Evolutionary conservation across 2,113 vertebrate genomes (phyloP).

Genomic region (Cololabis saira): DNA sequence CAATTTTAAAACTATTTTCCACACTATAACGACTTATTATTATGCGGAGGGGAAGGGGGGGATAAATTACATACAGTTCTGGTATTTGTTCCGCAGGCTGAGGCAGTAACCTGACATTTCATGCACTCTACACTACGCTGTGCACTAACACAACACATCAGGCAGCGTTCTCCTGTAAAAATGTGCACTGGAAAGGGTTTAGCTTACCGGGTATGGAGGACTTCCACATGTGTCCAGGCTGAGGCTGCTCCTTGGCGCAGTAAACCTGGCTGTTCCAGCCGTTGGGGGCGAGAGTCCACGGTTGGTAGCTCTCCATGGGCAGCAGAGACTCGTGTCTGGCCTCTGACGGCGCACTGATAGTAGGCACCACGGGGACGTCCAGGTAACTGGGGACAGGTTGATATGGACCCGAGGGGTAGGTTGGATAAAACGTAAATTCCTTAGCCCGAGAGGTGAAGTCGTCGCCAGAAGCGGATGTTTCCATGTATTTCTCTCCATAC

Average conservation of each 20-base stretch:
- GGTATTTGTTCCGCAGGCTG: neutral
- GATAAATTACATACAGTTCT: neutral
- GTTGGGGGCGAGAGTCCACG: slow-evolving; percentile 92
- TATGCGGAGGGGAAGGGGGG: too few species aligned
- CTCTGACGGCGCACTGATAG: slow-evolving; percentile 90
- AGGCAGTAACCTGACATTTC: slow-evolving; percentile 9
- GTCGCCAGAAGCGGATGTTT: slow-evolving; percentile 92
- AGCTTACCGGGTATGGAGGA: slow-evolving; percentile 90
- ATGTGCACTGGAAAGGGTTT: neutral
- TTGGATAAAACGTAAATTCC: slow-evolving; percentile 98
- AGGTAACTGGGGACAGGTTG: slow-evolving; percentile 95
- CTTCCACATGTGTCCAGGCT: slow-evolving; percentile 96
- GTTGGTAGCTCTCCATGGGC: slow-evolving; percentile 96
- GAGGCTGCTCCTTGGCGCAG: slow-evolving; percentile 96
- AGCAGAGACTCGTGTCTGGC: slow-evolving; percentile 92
- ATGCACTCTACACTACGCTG: neutral
- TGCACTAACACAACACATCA: neutral
- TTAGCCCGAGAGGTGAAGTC: slow-evolving; percentile 95
- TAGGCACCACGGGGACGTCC: slow-evolving; percentile 94
- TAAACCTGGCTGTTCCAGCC: slow-evolving; percentile 98
- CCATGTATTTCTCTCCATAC: slow-evolving; percentile 96
- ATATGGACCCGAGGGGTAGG: slow-evolving; percentile 93
- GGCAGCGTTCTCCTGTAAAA: slow-evolving; percentile 12
- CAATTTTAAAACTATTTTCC: neutral
- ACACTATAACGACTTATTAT: neutral